A percentile compares a stretch with the other conserved stretches of the same genome.
Conservation (phyloP, 2,113 vertebrate species). For the Phaethon lepturus region DNA sequence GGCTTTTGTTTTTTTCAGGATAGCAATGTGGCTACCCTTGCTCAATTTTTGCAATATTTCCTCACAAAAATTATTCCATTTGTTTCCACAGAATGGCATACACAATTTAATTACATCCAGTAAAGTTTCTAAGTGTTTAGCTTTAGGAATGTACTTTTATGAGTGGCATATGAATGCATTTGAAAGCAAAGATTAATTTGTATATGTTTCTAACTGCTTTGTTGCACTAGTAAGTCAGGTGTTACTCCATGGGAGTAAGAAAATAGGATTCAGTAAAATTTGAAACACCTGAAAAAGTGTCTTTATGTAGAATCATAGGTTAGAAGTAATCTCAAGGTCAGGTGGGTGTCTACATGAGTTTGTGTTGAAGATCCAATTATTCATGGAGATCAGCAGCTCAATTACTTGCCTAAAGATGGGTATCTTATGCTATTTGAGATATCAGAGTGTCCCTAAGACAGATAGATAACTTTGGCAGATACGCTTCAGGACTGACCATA, state of each 20-base stretch:
- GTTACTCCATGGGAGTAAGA: neutral
- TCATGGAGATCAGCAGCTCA: neutral
- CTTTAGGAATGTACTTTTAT: neutral
- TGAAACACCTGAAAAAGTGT: neutral
- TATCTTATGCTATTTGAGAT: neutral
- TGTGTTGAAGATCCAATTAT: neutral
- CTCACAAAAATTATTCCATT: neutral
- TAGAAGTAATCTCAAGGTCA: neutral
- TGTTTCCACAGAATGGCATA: neutral
- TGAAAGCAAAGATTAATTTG: neutral
- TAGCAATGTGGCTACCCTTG: neutral
- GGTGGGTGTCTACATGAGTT: neutral
- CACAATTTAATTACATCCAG: neutral
- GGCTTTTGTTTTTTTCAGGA: neutral
- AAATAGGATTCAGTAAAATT: neutral
- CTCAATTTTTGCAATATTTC: neutral
- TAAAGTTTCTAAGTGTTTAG: neutral
- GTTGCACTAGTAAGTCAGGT: neutral
- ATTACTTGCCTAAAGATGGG: neutral
- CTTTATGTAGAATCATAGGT: neutral
- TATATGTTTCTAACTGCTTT: neutral
- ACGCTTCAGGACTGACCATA: neutral
- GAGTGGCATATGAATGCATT: neutral
- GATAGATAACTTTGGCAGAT: neutral
- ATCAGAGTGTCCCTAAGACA: neutral